Evolutionary conservation across 2,113 vertebrate genomes (phyloP).

Genomic region (Haliaeetus leucogaster): DNA sequence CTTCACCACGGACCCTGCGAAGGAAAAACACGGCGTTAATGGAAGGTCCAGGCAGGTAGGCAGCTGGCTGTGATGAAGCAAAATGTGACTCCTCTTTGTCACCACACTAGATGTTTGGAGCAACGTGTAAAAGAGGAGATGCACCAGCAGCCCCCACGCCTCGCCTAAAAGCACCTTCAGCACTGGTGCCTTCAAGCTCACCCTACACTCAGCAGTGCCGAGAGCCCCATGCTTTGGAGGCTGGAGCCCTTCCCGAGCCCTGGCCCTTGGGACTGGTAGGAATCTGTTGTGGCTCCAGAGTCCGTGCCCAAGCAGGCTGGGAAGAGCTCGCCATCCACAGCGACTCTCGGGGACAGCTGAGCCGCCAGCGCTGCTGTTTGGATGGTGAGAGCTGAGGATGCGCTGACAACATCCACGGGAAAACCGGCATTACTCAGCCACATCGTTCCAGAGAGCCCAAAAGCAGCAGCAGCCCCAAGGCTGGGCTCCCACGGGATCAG

Average conservation of each 20-base stretch:
- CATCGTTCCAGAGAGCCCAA: not conserved
- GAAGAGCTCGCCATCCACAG: not conserved
- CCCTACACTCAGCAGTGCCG: fast-evolving
- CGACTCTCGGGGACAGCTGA: not conserved
- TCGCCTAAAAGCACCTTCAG: not conserved
- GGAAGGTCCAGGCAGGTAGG: not conserved
- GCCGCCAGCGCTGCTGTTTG: fast-evolving
- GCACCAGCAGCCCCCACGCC: not conserved
- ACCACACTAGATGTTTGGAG: fast-evolving
- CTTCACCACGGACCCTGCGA: not conserved
- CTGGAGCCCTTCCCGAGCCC: not conserved
- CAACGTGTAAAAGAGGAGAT: fast-evolving
- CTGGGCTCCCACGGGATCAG: not conserved
- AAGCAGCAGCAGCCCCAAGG: not conserved
- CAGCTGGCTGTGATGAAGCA: not conserved
- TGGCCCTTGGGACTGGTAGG: no score
- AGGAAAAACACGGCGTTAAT: not conserved
- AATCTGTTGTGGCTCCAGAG: not conserved
- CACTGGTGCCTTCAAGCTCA: not conserved
- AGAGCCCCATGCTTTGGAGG: no score
- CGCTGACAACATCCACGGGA: not conserved
- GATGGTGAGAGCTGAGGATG: not conserved
- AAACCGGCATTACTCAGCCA: not conserved
- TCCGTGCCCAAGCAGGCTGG: not conserved
- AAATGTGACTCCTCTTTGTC: fast-evolving